Evolutionary conservation across 2,888 invertebrate species (phyloP).

Genomic region (Gymnoscelis rufifasciata): DNA sequence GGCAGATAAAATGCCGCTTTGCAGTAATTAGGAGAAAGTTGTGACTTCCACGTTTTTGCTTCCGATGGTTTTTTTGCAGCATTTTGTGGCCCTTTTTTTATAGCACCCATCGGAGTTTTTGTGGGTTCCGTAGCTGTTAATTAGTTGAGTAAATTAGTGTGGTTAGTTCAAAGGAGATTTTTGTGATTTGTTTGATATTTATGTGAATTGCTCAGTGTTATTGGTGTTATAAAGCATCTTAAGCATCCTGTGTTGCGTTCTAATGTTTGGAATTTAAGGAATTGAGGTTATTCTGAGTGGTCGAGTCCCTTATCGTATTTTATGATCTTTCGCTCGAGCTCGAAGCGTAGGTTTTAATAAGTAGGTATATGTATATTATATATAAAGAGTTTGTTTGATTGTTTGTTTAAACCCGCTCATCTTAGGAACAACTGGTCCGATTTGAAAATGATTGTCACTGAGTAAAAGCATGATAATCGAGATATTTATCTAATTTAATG

Average conservation of each 20-base stretch:
- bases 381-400: no score
- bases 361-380: no score
- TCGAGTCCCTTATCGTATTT: no score
- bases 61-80: conserved; percentile 23
- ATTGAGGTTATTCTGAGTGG: no score
- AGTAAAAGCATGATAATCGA: no score
- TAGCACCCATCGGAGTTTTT: conserved; percentile 21
- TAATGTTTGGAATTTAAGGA: neutral
- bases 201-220: neutral
- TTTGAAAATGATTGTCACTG: no score
- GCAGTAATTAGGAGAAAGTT: conserved; percentile 34
- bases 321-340: no score
- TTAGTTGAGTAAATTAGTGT: conserved; percentile 29
- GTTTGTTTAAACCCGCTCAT: no score
- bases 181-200: conserved; percentile 1
- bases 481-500: no score
- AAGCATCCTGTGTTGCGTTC: neutral
- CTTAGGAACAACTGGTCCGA: no score
- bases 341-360: no score
- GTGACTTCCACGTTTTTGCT: conserved; percentile 32
- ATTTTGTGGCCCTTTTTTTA: conserved; percentile 19
- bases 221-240: neutral
- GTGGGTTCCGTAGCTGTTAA: conserved; percentile 22
- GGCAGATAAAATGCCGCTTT: conserved; percentile 33
- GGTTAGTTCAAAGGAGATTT: conserved; percentile 24